phyloP scores from a whole-genome alignment of 2,888 invertebrate species.

The Polia nebulosa region DNA sequence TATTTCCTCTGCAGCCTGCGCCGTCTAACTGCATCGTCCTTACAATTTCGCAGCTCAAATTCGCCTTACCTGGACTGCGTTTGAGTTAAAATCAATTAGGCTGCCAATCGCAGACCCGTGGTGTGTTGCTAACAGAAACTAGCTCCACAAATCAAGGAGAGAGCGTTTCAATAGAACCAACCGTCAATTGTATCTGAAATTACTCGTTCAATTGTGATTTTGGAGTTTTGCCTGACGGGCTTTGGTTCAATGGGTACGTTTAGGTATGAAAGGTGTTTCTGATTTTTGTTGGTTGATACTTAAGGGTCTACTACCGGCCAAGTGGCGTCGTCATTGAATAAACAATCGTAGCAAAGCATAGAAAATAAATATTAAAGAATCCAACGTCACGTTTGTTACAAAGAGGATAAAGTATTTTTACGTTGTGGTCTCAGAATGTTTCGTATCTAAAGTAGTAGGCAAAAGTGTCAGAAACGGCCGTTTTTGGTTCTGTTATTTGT shows the following conservation, averaged over 20 bases:
- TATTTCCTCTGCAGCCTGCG: slow-evolving; percentile 31
- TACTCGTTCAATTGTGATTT: slow-evolving; percentile 41
- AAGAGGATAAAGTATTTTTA: too few relatives aligned
- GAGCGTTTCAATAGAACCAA: slow-evolving; percentile 50
- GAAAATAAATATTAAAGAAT: too few relatives aligned
- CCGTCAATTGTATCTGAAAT: slow-evolving; percentile 50
- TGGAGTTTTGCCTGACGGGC: slow-evolving; percentile 6
- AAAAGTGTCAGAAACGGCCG: too few relatives aligned
- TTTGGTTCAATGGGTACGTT: slow-evolving; percentile 2
- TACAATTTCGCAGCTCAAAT: slow-evolving; percentile 63
- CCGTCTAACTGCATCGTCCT: slow-evolving; percentile 23
- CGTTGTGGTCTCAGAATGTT: too few relatives aligned
- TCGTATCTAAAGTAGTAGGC: too few relatives aligned
- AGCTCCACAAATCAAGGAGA: slow-evolving; percentile 60
- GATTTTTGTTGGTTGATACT: not conserved
- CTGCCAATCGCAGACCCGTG: slow-evolving; percentile 74
- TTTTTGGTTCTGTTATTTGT: too few relatives aligned
- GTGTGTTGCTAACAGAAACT: slow-evolving; percentile 45
- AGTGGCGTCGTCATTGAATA: too few relatives aligned
- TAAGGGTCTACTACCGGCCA: too few relatives aligned
- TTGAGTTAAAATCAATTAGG: slow-evolving; percentile 78
- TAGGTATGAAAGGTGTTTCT: not conserved
- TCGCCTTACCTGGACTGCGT: slow-evolving; percentile 72
- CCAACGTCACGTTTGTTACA: too few relatives aligned
- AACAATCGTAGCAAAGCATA: too few relatives aligned